These are phyloP conservation scores for Poeciliopsis retropinna DNA, from an alignment of 2,113 vertebrate species.

Conservation along the genomic window DNA sequence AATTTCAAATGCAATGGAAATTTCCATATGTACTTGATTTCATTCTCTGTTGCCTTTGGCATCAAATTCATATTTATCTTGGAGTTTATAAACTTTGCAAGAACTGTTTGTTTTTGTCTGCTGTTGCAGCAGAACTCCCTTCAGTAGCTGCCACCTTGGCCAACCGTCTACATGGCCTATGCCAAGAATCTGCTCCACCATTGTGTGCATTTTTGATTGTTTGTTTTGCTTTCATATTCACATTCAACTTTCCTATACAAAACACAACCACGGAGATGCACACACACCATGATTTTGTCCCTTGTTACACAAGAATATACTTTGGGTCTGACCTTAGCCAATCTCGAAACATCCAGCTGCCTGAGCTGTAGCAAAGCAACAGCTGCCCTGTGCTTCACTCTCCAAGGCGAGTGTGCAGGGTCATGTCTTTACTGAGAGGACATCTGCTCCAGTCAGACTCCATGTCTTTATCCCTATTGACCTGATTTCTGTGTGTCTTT, in stretches of 20 bases:
- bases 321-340: slow-evolving; percentile 53
- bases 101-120: neutral
- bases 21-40: too few relatives aligned
- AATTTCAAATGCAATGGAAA: too few relatives aligned
- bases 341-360: slow-evolving; percentile 43
- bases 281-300: neutral
- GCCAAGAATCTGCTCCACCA: neutral
- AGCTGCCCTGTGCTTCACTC: slow-evolving; percentile 60
- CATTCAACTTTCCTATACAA: neutral
- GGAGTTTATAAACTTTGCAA: too few relatives aligned
- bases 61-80: too few relatives aligned
- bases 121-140: too few relatives aligned
- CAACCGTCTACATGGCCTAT: neutral
- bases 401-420: slow-evolving; percentile 41
- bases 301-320: neutral
- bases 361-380: slow-evolving; percentile 41
- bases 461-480: slow-evolving; percentile 18
- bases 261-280: neutral
- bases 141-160: neutral
- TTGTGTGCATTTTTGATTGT: neutral
- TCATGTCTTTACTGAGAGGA: slow-evolving; percentile 63
- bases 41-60: too few relatives aligned
- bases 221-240: neutral
- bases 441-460: slow-evolving; percentile 66
- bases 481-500: slow-evolving; percentile 18